phyloP scores from a whole-genome alignment of 2,888 invertebrate genomes.

The Platynereis dumerilii region DNA sequence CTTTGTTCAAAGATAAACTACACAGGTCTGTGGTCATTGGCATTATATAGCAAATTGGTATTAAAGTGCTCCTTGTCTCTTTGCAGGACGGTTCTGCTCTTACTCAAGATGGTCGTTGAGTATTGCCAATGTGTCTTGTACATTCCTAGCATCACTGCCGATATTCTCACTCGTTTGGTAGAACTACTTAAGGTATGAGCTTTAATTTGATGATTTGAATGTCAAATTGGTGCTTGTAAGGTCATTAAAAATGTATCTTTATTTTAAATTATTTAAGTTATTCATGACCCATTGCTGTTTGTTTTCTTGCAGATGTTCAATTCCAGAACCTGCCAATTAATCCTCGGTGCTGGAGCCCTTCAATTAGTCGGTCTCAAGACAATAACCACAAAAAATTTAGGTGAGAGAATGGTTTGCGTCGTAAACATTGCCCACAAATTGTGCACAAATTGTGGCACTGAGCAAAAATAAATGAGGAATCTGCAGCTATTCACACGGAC shows the following conservation, averaged over 20 bases:
- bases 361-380: slow-evolving; percentile 81
- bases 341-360: slow-evolving; percentile 95
- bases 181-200: slow-evolving; percentile 81
- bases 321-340: slow-evolving; percentile 79
- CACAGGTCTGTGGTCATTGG: neutral
- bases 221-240: too few relatives aligned
- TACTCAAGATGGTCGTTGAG: slow-evolving; percentile 89
- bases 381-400: slow-evolving; percentile 87
- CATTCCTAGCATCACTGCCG: slow-evolving; percentile 78
- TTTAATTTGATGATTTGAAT: neutral
- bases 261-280: too few relatives aligned
- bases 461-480: too few relatives aligned
- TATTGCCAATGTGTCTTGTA: slow-evolving; percentile 83
- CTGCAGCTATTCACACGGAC: too few relatives aligned
- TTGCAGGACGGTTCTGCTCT: slow-evolving; percentile 77
- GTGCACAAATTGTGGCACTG: too few relatives aligned
- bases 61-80: neutral
- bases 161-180: slow-evolving; percentile 83
- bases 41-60: neutral
- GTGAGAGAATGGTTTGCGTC: slow-evolving; percentile 45
- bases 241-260: too few relatives aligned
- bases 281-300: too few relatives aligned
- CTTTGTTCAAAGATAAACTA: neutral
- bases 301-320: slow-evolving; percentile 66
- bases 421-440: too few relatives aligned